Conservation (phyloP, 1,140 invertebrate species). For the Ericerus pela region DNA sequence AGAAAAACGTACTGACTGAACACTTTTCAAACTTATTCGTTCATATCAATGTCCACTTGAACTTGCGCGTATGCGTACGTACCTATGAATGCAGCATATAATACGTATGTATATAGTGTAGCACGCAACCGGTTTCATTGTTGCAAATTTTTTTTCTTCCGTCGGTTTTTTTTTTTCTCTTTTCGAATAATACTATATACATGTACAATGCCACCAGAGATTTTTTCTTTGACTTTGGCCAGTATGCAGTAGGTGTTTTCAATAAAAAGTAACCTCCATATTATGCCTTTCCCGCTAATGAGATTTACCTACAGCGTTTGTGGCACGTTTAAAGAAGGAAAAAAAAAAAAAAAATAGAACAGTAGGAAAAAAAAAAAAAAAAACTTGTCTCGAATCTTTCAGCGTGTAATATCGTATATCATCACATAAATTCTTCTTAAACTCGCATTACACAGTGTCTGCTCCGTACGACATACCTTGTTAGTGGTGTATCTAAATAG, state of each 20-base stretch:
- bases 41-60: too few species aligned
- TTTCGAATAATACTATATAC: too few species aligned
- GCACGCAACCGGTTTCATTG: neutral
- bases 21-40: too few species aligned
- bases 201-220: neutral
- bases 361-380: too few species aligned
- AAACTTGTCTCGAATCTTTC: neutral
- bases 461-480: neutral
- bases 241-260: neutral
- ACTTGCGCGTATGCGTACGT: too few species aligned
- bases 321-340: too few species aligned
- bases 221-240: neutral
- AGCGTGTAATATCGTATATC: neutral
- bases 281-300: neutral
- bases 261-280: neutral
- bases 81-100: too few species aligned
- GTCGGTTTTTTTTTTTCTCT: too few species aligned
- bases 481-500: constrained; percentile 1
- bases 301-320: neutral
- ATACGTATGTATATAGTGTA: too few species aligned
- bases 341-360: too few species aligned
- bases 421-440: neutral
- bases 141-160: neutral
- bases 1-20: too few species aligned
- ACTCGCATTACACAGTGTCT: neutral